Conservation (phyloP, 2,797 vertebrate genomes). For the Mycteria americana region DNA sequence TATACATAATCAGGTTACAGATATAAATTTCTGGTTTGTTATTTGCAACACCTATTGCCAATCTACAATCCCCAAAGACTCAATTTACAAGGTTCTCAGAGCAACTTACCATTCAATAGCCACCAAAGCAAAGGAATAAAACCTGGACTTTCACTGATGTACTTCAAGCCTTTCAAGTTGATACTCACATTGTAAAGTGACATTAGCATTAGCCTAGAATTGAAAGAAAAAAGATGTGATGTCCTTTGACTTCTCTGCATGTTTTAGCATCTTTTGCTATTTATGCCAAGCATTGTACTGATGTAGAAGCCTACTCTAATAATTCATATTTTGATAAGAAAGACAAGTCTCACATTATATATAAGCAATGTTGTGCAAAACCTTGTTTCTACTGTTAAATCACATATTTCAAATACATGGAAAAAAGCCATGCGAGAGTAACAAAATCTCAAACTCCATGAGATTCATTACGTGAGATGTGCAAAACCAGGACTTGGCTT, state of each 20-base stretch:
- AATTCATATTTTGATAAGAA: not conserved
- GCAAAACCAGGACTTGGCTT: not conserved
- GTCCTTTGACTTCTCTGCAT: not conserved
- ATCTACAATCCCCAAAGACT: not conserved
- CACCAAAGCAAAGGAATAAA: constrained; percentile 84
- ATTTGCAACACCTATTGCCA: not conserved
- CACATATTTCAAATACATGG: not conserved
- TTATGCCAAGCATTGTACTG: not conserved
- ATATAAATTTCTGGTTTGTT: not conserved
- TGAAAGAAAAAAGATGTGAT: not conserved
- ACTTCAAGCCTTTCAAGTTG: constrained; percentile 85
- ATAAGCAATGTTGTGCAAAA: not conserved
- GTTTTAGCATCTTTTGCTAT: not conserved
- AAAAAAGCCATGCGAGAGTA: not conserved
- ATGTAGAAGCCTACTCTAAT: not conserved
- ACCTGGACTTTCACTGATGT: constrained; percentile 83
- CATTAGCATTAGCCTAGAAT: constrained; percentile 89
- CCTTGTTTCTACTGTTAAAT: not conserved
- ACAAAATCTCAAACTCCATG: not conserved
- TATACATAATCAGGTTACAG: not conserved
- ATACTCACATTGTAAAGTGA: constrained; percentile 94
- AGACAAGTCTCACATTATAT: not conserved
- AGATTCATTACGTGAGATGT: not conserved
- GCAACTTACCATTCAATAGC: constrained; percentile 84
- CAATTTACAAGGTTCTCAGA: not conserved